Conservation (phyloP, 1,140 invertebrate genomes). For the Lordiphosa collinella region DNA sequence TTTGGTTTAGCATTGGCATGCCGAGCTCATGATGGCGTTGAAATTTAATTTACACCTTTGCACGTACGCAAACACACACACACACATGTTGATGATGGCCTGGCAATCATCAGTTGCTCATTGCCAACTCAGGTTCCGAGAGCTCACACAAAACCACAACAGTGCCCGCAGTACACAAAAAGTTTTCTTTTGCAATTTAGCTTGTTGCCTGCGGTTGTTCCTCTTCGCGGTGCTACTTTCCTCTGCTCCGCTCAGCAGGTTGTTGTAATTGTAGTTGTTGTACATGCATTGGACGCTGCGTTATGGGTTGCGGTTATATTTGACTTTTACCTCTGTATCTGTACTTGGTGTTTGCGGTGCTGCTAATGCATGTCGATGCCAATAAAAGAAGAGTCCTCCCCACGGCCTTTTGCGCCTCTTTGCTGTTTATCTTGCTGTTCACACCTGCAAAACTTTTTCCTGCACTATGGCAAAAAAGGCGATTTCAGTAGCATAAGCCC, state of each 20-base stretch:
- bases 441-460: constrained; percentile 67
- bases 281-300: constrained; percentile 53
- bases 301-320: constrained; percentile 45
- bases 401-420: not conserved
- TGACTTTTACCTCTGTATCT: constrained; percentile 54
- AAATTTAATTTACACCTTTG: constrained; percentile 76
- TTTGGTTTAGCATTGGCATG: constrained; percentile 42
- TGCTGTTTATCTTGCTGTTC: constrained; percentile 71
- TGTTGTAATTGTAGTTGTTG: constrained; percentile 24
- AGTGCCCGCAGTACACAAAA: constrained; percentile 45
- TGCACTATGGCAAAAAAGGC: not conserved
- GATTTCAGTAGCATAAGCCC: no score
- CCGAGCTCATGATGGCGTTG: constrained; percentile 45
- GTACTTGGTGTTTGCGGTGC: constrained; percentile 52
- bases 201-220: constrained; percentile 48
- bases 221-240: constrained; percentile 15
- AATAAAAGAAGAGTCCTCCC: constrained; percentile 37
- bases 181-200: constrained; percentile 76
- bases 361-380: constrained; percentile 73
- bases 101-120: constrained; percentile 47
- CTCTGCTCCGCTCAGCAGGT: constrained; percentile 8
- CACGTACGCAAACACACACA: constrained; percentile 50
- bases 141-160: constrained; percentile 31
- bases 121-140: constrained; percentile 4
- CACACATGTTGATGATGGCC: constrained; percentile 27